Evolutionary conservation across 2,888 invertebrate genomes (phyloP).

Genomic region (Xanthorhoe designata): DNA sequence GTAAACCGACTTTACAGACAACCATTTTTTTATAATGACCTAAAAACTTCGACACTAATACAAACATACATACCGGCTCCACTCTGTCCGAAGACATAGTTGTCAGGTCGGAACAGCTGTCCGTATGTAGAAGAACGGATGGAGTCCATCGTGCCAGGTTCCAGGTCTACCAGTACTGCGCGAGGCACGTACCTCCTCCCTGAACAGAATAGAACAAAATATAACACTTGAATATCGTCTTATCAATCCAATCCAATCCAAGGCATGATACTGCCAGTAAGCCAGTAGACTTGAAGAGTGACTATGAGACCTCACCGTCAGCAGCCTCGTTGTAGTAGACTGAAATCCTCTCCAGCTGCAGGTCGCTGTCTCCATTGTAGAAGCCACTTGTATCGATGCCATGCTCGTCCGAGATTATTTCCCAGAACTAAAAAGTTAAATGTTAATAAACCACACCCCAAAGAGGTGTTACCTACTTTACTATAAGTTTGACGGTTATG

Average conservation of each 20-base stretch:
- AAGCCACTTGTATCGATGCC: conserved; percentile 88
- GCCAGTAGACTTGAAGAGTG: too few relatives aligned
- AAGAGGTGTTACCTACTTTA: too few relatives aligned
- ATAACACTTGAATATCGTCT: too few relatives aligned
- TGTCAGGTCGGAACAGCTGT: conserved; percentile 93
- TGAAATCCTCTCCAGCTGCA: conserved; percentile 90
- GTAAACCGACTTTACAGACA: too few relatives aligned
- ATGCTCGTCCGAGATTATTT: conserved; percentile 91
- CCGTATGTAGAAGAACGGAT: conserved; percentile 93
- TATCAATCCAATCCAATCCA: too few relatives aligned
- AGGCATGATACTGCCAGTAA: too few relatives aligned
- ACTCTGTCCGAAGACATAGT: conserved; percentile 93
- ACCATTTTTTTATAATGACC: too few relatives aligned
- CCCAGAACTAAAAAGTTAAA: conserved; percentile 87
- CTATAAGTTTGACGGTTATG: too few relatives aligned
- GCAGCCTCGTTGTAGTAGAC: conserved; percentile 91
- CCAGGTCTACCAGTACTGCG: conserved; percentile 94
- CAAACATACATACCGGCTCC: conserved; percentile 88
- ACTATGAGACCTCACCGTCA: conserved; percentile 68
- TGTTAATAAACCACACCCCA: too few relatives aligned
- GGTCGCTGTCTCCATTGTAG: conserved; percentile 88
- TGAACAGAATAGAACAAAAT: conserved; percentile 27
- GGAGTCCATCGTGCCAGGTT: conserved; percentile 96
- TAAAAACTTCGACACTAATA: too few relatives aligned
- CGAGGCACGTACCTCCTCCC: conserved; percentile 92